These are phyloP conservation scores for Macaria notata DNA, from an alignment of 2,888 invertebrate species.

Conservation along the genomic window DNA sequence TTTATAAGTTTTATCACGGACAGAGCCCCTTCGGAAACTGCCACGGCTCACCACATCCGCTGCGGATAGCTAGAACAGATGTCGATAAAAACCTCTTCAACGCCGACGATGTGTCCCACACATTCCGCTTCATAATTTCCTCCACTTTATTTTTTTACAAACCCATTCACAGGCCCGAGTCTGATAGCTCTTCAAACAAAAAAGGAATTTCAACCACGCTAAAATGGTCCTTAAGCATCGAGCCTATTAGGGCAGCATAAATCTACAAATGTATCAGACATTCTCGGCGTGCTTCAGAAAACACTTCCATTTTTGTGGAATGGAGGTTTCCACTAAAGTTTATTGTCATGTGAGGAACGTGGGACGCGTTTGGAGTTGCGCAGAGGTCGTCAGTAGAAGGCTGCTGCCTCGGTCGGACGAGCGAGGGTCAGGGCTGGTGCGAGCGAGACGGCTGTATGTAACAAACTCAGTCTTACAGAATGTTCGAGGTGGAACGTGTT, in stretches of 20 bases:
- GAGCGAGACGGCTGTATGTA: constrained; percentile 52
- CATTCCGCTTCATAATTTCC: constrained; percentile 56
- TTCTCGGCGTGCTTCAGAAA: constrained; percentile 64
- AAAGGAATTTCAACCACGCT: constrained; percentile 75
- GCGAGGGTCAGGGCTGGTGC: constrained; percentile 53
- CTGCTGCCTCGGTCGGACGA: constrained; percentile 53
- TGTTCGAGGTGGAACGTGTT: background rate
- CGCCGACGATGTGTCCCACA: constrained; percentile 40
- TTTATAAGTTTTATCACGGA: no score
- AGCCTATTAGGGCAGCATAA: constrained; percentile 69
- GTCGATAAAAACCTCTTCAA: constrained; percentile 52
- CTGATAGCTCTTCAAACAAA: constrained; percentile 46
- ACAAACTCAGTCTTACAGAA: background rate
- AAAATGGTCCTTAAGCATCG: constrained; percentile 79
- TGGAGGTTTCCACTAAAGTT: constrained; percentile 49
- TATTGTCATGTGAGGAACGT: constrained; percentile 10
- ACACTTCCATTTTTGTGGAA: constrained; percentile 61
- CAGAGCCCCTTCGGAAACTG: no score
- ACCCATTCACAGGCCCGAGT: constrained; percentile 27
- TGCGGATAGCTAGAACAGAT: constrained; percentile 28
- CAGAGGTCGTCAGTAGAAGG: constrained; percentile 34
- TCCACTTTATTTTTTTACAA: constrained; percentile 58
- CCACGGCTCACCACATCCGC: constrained; percentile 20
- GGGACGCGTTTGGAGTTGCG: constrained; percentile 8
- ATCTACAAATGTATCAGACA: constrained; percentile 62